Conservation (phyloP, 1,140 invertebrate species). For the Luehdorfia chinensis region DNA sequence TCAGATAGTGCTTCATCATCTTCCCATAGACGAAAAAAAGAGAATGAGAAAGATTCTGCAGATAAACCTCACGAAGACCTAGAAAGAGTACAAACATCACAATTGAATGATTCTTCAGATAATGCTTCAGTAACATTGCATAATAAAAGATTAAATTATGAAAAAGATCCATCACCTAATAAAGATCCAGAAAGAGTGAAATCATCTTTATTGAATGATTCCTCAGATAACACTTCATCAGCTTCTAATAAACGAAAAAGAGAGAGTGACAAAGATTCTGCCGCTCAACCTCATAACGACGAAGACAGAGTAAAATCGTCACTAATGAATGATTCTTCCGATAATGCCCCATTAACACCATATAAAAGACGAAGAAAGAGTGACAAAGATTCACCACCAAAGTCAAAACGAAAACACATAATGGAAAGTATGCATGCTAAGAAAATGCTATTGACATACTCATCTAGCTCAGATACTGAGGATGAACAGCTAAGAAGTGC, state of each 20-base stretch:
- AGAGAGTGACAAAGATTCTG: background rate
- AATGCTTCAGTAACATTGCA: background rate
- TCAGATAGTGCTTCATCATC: too few species aligned
- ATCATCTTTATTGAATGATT: constrained; percentile 30
- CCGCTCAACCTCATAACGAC: background rate
- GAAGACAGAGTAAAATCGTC: constrained; percentile 11
- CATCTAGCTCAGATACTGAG: constrained; percentile 61
- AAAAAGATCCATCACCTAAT: background rate
- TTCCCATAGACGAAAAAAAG: too few species aligned
- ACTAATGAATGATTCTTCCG: constrained; percentile 34
- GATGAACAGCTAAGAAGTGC: constrained; percentile 46
- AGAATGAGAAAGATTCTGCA: too few species aligned
- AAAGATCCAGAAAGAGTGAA: constrained; percentile 22
- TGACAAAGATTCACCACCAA: constrained; percentile 26
- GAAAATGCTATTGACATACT: constrained; percentile 53
- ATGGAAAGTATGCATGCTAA: constrained; percentile 58
- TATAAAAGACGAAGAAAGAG: constrained; percentile 24
- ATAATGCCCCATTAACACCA: constrained; percentile 25
- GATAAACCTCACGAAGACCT: background rate
- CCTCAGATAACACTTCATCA: constrained; percentile 26
- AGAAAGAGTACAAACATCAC: background rate
- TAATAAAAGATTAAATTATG: background rate
- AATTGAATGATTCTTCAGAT: background rate
- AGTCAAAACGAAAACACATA: constrained; percentile 45
- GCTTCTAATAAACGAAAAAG: background rate